Evolutionary conservation across 2,797 vertebrate species (phyloP).

Genomic region (Anomalospiza imberbis): DNA sequence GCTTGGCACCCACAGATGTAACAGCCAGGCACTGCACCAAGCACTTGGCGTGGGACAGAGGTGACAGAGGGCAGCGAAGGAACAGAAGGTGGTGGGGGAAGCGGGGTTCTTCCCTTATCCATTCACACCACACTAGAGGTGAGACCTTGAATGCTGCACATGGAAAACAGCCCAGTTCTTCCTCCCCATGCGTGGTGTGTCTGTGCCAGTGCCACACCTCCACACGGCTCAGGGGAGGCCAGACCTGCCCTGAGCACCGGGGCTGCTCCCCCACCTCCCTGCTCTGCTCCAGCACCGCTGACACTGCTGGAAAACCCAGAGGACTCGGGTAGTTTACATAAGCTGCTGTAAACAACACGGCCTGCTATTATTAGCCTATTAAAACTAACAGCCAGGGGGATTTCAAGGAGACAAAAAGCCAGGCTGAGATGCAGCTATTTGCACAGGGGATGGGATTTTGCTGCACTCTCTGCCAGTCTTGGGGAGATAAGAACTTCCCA

Average conservation of each 20-base stretch:
- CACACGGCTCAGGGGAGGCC: accelerated
- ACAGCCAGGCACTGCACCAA: neutral
- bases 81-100: neutral
- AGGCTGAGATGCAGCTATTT: neutral
- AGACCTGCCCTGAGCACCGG: neutral
- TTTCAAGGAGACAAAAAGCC: constrained; percentile 8
- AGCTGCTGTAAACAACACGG: neutral
- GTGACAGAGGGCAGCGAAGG: neutral
- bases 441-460: neutral
- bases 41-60: neutral
- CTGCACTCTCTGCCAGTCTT: neutral
- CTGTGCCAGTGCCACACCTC: neutral
- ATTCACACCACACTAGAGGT: neutral
- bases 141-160: neutral
- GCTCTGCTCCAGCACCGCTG: neutral
- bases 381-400: constrained; percentile 15
- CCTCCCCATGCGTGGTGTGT: accelerated
- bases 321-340: neutral
- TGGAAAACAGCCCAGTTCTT: neutral
- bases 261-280: neutral
- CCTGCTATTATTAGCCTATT: constrained; percentile 50
- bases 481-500: neutral
- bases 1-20: neutral
- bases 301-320: neutral
- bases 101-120: neutral